Evolutionary conservation across 1,140 invertebrate genomes (phyloP), one percentile per base, ranked within the genome.

Genomic region (Brachionus rubens): DNA sequence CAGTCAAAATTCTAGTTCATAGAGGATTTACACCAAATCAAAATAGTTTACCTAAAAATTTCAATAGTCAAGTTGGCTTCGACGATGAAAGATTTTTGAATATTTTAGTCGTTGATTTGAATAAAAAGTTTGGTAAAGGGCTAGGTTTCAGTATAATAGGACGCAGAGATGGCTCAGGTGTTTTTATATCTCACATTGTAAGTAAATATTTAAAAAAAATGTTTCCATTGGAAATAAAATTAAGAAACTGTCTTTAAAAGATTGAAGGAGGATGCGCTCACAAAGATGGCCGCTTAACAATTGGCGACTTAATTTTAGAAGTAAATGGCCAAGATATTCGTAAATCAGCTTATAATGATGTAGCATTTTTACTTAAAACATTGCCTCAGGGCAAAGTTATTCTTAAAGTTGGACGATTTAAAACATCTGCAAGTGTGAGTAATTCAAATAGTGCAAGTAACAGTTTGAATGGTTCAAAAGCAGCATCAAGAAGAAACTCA

Each of bases 131-230:
- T 0, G 93, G 93, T 9, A 91, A 93, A 86, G 93, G 94, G 59
- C 87, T 98, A 3, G 96, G 96, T 0, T 87, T 98, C 40, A 92
- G 91, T 78, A 90, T 96, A 77, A 90, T 93, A 16, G 92, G 91
- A n/a, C 90, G 91, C 54, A 91, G 91, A 79, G 89, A 90, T 80
- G 92, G 91, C 52, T 88, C 90, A 28, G 94, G 94, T 40, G 92
- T 96, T 72, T 98, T 94, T 83, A 90, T 99, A 77, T 92, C 91
- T 24, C 95, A 98, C 83, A 88, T 98, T 81, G 96, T 98, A 83
- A 89, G 89, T 86, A 21, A 9, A 6, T 30, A 46, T 24, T 10
- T 50, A 3, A 52, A 26, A 36, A n/a, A 21, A 26, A 43, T 24
- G 9, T 6, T 30, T n/a, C n/a, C n/a, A n/a, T n/a, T 3, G 21